Evolutionary conservation across 2,113 vertebrate species (phyloP).

Genomic region (Vulpes lagopus): DNA sequence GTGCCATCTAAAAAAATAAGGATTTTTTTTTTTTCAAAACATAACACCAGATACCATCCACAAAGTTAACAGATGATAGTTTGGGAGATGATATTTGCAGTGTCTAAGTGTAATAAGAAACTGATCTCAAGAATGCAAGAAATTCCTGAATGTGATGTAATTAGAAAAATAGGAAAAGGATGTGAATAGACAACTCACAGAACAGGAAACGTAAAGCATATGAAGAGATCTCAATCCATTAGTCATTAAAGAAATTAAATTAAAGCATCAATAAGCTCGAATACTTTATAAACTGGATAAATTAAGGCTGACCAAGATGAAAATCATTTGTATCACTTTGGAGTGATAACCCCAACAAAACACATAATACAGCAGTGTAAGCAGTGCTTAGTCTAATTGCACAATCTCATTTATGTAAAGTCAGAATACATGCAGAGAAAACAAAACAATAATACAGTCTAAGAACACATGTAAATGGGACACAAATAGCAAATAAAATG

Average conservation of each 20-base stretch:
- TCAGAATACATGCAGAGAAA: not conserved
- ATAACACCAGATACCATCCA: not conserved
- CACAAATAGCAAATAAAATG: not conserved
- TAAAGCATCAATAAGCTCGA: not conserved
- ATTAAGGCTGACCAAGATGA: not conserved
- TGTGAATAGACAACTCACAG: not conserved
- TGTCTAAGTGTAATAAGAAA: not conserved
- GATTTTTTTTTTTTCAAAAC: not conserved
- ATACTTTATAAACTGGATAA: not conserved
- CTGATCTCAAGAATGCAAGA: not conserved
- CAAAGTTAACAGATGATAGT: not conserved
- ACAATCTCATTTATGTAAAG: not conserved
- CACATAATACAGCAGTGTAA: no score
- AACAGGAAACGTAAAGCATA: not conserved
- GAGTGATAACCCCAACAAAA: not conserved
- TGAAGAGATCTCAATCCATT: not conserved
- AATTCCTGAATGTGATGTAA: not conserved
- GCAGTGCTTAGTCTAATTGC: not conserved
- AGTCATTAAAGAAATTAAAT: not conserved
- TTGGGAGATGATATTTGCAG: not conserved
- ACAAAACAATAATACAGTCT: not conserved
- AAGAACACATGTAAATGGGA: not conserved
- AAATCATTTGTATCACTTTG: not conserved
- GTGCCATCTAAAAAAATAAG: conserved; percentile 49
- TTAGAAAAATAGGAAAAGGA: not conserved